Conservation (phyloP, 2,113 vertebrate genomes). For the Nothocercus julius region DNA sequence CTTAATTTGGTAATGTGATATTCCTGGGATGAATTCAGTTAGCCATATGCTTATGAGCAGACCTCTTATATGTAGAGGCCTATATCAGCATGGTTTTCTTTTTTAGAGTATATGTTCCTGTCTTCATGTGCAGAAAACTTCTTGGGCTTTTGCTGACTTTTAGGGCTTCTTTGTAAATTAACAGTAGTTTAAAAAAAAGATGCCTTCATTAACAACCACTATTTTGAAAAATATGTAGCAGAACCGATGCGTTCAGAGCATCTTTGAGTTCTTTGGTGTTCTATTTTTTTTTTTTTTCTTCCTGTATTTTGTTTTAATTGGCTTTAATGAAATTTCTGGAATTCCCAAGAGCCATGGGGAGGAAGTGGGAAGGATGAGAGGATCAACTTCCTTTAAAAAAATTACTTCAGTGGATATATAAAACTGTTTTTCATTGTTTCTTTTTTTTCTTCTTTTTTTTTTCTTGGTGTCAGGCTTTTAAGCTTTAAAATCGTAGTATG, state of each 20-base stretch:
- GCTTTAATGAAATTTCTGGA: background rate
- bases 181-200: background rate
- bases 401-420: background rate
- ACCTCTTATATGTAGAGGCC: accelerated
- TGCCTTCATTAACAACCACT: background rate
- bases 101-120: background rate
- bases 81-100: background rate
- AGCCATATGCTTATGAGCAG: background rate
- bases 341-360: background rate
- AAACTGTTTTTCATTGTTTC: background rate
- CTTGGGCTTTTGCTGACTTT: background rate
- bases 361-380: background rate
- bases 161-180: background rate
- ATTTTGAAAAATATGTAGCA: background rate
- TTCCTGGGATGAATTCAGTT: background rate
- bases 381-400: background rate
- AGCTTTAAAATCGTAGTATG: background rate
- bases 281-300: background rate
- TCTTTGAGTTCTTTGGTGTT: background rate
- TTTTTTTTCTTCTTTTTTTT: background rate
- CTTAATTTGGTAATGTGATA: accelerated
- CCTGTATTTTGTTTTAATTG: background rate
- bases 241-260: background rate
- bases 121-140: background rate
- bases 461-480: background rate